Evolutionary conservation across 1,140 invertebrate genomes (phyloP), one percentile per base, ranked within the genome.

Genomic region (Zaprionus ghesquierei): DNA sequence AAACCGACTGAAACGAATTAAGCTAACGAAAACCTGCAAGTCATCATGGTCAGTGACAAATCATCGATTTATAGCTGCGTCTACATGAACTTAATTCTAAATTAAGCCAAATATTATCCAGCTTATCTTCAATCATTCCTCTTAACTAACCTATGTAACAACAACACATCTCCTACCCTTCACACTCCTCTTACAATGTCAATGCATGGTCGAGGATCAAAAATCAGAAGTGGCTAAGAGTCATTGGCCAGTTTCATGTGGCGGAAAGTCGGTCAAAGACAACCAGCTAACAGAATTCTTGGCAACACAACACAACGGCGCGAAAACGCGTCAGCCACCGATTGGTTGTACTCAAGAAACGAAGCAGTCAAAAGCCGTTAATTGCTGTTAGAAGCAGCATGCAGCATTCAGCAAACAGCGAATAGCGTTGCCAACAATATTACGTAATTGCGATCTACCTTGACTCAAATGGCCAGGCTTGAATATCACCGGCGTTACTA

Each of bases 181-280:
- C 15, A 27, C 2, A 22, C n/a, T 9, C 5, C n/a, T 6, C 12
- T 3, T 20, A 4, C 33, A 60, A 60, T 60, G 56, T 51, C 55
- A 60, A 23, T 60, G 58, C 41, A 51, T 27, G 49, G 49, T 51
- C 23, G 49, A 38, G 60, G 22, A 29, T 29, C 27, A 29, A 29
- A 22, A 18, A 49, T n/a, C n/a, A n/a, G 31, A 41, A 31, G 8
- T 54, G 25, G 18, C 59, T 29, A 61, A 63, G 31, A 51, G 50
- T 49, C 31, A 63, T 20, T 63, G 51, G 33, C 31, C 29, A 65
- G 66, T 69, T 84, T 53, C n/a, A 53, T 35, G 31, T 50, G 12
- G 44, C 55, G 49, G 51, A 62, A 86, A 87, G 60, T 89, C 79
- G 82, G 82, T 89, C 82, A 87, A 87, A 89, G 82, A 79, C 84